phyloP scores from a whole-genome alignment of 2,797 vertebrate species.

The Scleropages formosus region DNA sequence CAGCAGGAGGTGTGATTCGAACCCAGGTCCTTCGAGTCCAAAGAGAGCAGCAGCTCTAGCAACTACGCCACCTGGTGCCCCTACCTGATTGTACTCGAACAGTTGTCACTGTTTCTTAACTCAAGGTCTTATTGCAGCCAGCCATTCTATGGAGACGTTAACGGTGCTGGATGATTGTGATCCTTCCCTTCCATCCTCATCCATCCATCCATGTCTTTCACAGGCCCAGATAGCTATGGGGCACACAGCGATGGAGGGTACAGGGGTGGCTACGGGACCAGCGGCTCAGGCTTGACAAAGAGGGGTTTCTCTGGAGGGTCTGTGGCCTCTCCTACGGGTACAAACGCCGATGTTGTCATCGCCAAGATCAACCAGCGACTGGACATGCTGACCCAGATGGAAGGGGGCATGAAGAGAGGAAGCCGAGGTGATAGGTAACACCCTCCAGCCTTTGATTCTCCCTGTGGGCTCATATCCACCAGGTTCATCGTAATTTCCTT shows the following conservation, averaged over 20 bases:
- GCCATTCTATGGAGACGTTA: background rate
- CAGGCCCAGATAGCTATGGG: slow-evolving; percentile 79
- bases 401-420: slow-evolving; percentile 71
- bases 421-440: slow-evolving; percentile 67
- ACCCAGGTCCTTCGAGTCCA: too few species aligned
- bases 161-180: background rate
- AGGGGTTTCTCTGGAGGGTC: slow-evolving; percentile 64
- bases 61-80: too few species aligned
- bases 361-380: slow-evolving; percentile 87
- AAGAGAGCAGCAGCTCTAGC: too few species aligned
- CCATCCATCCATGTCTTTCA: too few species aligned
- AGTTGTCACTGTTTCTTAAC: background rate
- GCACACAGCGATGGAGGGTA: slow-evolving; percentile 67
- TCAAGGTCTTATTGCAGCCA: background rate
- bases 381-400: slow-evolving; percentile 84
- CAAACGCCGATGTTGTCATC: slow-evolving; percentile 77
- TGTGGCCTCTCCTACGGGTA: slow-evolving; percentile 64
- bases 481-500: slow-evolving; percentile 17
- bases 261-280: slow-evolving; percentile 70
- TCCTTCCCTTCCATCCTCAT: too few species aligned
- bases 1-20: too few species aligned
- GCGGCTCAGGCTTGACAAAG: slow-evolving; percentile 67
- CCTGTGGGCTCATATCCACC: slow-evolving; percentile 30
- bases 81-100: too few species aligned
- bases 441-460: background rate